These are phyloP conservation scores for Semibalanus balanoides DNA, from an alignment of 1,140 invertebrate species.

Conservation along the genomic window DNA sequence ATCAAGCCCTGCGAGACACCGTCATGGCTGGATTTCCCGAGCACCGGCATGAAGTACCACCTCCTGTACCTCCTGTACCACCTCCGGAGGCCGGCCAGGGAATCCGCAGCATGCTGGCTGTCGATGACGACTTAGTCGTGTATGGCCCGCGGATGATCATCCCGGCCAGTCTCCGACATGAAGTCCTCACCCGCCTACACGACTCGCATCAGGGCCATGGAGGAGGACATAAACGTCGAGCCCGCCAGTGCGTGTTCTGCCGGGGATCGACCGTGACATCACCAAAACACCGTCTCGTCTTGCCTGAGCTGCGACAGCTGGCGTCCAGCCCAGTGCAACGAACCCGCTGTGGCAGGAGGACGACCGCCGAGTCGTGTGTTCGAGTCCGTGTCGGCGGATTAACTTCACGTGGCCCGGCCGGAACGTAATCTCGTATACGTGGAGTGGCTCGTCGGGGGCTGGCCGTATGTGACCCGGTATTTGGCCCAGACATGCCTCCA, in stretches of 20 bases:
- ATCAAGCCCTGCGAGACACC: not conserved
- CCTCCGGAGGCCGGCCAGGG: not conserved
- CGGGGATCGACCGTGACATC: conserved; percentile 4
- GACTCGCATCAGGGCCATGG: conserved; percentile 6
- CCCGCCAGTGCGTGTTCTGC: not conserved
- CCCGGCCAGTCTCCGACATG: not conserved
- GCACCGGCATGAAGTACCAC: not conserved
- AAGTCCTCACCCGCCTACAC: conserved; percentile 6
- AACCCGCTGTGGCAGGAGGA: conserved; percentile 11
- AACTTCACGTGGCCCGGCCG: conserved; percentile 10
- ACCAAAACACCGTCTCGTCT: not conserved
- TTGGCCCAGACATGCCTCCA: not conserved
- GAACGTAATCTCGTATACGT: conserved; percentile 1
- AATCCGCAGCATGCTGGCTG: conserved; percentile 5
- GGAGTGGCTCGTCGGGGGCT: conserved; percentile 9
- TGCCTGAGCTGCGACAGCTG: conserved; percentile 1
- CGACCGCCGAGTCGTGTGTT: conserved; percentile 1
- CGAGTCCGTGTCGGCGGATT: conserved; percentile 7
- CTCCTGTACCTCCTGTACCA: conserved; percentile 1
- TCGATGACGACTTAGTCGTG: conserved; percentile 10
- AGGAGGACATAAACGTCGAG: not conserved
- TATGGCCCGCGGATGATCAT: conserved; percentile 6
- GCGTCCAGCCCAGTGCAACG: conserved; percentile 4
- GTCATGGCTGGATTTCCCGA: conserved; percentile 9
- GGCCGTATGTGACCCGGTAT: conserved; percentile 7